Evolutionary conservation across 2,888 invertebrate genomes (phyloP).

Genomic region (Perizoma affinitatum): DNA sequence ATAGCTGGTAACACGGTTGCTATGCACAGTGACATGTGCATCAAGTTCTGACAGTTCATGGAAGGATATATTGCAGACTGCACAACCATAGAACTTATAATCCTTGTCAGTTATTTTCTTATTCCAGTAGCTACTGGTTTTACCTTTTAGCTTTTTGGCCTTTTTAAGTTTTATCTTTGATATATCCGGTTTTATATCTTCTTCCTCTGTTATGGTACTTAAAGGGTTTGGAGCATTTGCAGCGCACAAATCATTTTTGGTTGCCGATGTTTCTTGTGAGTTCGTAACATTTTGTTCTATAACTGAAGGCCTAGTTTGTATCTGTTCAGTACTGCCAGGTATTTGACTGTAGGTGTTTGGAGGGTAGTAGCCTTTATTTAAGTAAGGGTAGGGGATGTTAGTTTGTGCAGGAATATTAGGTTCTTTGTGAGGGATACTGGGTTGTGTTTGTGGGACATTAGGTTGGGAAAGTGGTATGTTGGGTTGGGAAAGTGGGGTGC

Average conservation of each 20-base stretch:
- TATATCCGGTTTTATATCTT: conserved; percentile 44
- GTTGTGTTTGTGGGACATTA: conserved; percentile 15
- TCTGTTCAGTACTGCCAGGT: neutral
- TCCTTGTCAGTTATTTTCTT: conserved; percentile 66
- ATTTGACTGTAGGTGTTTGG: conserved; percentile 25
- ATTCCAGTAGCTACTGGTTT: conserved; percentile 63
- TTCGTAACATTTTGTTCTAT: neutral
- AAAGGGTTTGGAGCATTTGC: too few relatives aligned
- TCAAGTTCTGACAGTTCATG: conserved; percentile 59
- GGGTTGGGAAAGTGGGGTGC: neutral
- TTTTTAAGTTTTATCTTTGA: conserved; percentile 37
- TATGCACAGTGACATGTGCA: conserved; percentile 66
- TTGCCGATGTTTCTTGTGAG: neutral
- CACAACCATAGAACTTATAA: conserved; percentile 72
- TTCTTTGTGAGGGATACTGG: conserved; percentile 13
- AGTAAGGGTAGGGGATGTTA: conserved; percentile 23
- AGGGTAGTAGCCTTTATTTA: conserved; percentile 44
- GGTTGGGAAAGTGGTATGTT: conserved; percentile 33
- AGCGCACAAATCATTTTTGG: neutral
- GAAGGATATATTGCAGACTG: conserved; percentile 69
- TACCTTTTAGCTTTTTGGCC: conserved; percentile 40
- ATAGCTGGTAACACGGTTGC: conserved; percentile 72
- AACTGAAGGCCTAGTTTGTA: too few relatives aligned
- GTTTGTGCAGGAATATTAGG: conserved; percentile 5
- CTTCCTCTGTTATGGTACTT: conserved; percentile 10